Base-by-base conservation (phyloP, 2,888 invertebrate species). In the Stictocephala bisonia region DNA sequence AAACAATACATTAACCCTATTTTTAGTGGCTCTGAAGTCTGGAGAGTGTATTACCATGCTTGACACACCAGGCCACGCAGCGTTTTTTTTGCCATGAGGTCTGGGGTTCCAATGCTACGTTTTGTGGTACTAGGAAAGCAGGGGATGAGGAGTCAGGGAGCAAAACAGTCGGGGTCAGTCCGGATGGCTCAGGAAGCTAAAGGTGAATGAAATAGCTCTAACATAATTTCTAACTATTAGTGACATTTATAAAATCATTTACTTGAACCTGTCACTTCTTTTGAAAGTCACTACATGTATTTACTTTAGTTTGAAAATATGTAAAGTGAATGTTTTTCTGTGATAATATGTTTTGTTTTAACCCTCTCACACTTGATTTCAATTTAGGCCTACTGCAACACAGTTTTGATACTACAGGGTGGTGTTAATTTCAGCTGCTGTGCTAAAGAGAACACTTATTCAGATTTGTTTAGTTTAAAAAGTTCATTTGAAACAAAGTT, bases 81-180 rank as follows among this genome's bases (percentile, higher is more conserved):
- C 99, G 0, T 99, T 99, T 84, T n/a, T n/a, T 89, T 89, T 58
- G 89, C 96, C 0, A 98, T 99, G 97, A 86, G 99, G 70, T 90
- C 93, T 7, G 99, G 60, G 99, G 99, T n/a, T 98, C 99, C 0
- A 87, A 89, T 79, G 90, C 93, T 70, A 99, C 99, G 0, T 84
- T 90, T 99, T 69, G 94, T 98, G 68, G 92, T 98, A 74, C 86
- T 99, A 70, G 98, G 26, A 96, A 99, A 44, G 99, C 99, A 1
- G 99, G 98, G 0, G 99, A 99, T 84, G 99, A 99, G 98, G 99
- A 2, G 97, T 99, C 50, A 99, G 97, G 96, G 94, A 96, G 73
- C 99, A 99, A 87, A n/a, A 99, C 99, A 0, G 82, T 92, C 1
- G 96, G n/a, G 99, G 85, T 96, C 95, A 27, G 92, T 99, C 27